These are phyloP conservation scores for Coremacera marginata DNA, from an alignment of 2,888 invertebrate genomes.

Conservation along the genomic window DNA sequence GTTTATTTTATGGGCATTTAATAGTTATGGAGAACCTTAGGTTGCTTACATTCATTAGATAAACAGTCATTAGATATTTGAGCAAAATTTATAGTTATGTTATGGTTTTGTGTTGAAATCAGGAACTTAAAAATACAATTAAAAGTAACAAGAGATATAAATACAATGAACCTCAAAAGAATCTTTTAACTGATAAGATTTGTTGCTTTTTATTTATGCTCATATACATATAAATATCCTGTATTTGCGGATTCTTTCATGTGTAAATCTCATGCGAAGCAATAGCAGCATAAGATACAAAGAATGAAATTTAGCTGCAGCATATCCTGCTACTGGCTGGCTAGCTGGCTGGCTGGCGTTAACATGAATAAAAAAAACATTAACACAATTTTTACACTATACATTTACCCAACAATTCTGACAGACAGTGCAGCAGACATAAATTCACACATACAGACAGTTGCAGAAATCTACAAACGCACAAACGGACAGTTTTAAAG, in stretches of 20 bases:
- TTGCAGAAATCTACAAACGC: not conserved
- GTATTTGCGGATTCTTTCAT: not conserved
- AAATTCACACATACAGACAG: slow-evolving; percentile 26
- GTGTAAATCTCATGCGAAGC: not conserved
- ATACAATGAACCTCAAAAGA: slow-evolving; percentile 31
- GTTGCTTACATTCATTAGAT: not conserved
- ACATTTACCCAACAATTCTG: slow-evolving; percentile 10
- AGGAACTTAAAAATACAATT: not conserved
- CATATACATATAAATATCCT: not conserved
- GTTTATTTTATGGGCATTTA: not conserved
- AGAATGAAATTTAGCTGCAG: not conserved
- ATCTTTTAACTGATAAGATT: slow-evolving; percentile 39
- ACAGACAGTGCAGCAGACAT: slow-evolving; percentile 45
- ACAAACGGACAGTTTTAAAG: not conserved
- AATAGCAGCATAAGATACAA: not conserved
- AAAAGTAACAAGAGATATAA: not conserved
- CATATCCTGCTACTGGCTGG: not conserved
- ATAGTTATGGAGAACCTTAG: not conserved
- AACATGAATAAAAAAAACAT: slow-evolving; percentile 46
- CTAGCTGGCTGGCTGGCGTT: too few species aligned
- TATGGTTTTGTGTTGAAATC: too few species aligned
- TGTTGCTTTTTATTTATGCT: slow-evolving; percentile 15
- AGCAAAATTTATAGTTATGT: too few species aligned
- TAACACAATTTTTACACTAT: slow-evolving; percentile 50
- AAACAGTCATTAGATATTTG: too few species aligned